Percentiles rank a stretch among this genome's conserved stretches.
phyloP scores from a whole-genome alignment of 2,797 vertebrate genomes.

The Fistularia tabacaria region DNA sequence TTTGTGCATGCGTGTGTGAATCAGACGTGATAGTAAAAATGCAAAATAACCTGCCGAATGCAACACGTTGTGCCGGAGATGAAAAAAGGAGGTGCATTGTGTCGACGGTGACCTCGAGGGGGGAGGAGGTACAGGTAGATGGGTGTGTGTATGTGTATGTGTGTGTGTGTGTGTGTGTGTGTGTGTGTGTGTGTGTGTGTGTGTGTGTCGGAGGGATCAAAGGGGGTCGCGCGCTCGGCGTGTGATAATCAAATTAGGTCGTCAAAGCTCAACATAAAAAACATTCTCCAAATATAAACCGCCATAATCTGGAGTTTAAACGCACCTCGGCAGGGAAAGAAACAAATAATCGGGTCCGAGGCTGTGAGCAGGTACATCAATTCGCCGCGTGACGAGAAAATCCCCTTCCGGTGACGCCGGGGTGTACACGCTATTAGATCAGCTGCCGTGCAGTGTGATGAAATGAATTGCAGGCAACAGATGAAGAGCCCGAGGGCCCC shows the following conservation, averaged over 20 bases:
- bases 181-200: conserved; percentile 41
- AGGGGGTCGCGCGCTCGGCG: conserved; percentile 26
- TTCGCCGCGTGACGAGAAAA: conserved; percentile 61
- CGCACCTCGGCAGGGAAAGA: conserved; percentile 32
- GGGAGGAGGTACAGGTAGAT: not conserved
- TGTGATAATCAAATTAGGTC: conserved; percentile 48
- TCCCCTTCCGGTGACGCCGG: conserved; percentile 64
- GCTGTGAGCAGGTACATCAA: conserved; percentile 64
- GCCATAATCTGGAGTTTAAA: conserved; percentile 30
- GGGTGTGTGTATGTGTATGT: too few species aligned
- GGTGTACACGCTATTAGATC: conserved; percentile 69
- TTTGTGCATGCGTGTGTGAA: conserved; percentile 25
- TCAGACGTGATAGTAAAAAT: conserved; percentile 11
- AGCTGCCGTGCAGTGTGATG: conserved; percentile 62
- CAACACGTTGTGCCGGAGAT: not conserved
- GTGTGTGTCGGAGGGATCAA: conserved; percentile 45
- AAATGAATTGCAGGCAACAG: conserved; percentile 67
- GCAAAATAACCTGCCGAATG: conserved; percentile 18
- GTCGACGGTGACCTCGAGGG: conserved; percentile 35
- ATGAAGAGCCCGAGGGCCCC: conserved; percentile 56
- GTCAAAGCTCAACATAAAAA: conserved; percentile 31
- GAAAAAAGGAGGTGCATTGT: conserved; percentile 24
- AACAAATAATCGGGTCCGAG: conserved; percentile 44
- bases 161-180: conserved; percentile 33
- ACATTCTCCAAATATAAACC: conserved; percentile 38